Evolutionary conservation across 2,113 vertebrate genomes (phyloP).

Genomic region (Reinhardtius hippoglossoides): DNA sequence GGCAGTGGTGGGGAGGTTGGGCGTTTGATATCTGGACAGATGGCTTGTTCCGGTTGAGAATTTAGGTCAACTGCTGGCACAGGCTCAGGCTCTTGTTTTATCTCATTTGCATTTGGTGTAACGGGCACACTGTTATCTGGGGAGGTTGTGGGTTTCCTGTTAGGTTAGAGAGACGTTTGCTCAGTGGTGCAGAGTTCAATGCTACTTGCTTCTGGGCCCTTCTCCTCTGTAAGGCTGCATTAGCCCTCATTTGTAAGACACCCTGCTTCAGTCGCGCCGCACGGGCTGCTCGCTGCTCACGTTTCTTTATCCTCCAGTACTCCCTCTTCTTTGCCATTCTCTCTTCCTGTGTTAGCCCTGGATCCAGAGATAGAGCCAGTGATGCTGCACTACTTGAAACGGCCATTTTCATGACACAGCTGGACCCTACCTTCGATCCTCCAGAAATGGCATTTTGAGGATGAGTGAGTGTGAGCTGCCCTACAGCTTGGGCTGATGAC

Average conservation of each 20-base stretch:
- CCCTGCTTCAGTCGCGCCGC: conserved; percentile 64
- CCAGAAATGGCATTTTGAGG: conserved; percentile 30
- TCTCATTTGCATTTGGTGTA: conserved; percentile 29
- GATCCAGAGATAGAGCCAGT: neutral
- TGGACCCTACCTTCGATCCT: neutral
- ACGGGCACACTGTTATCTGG: neutral
- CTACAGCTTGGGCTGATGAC: neutral
- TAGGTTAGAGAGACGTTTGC: neutral
- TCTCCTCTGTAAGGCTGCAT: conserved; percentile 43
- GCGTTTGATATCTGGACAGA: conserved; percentile 69
- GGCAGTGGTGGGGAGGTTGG: conserved; percentile 41
- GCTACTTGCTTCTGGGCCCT: conserved; percentile 47
- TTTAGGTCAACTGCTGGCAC: conserved; percentile 59
- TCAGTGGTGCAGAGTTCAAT: neutral
- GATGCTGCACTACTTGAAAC: conserved; percentile 18
- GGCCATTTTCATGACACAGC: conserved; percentile 70
- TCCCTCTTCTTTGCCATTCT: conserved; percentile 77
- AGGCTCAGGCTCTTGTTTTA: conserved; percentile 72
- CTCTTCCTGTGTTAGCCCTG: conserved; percentile 65
- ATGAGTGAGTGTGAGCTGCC: conserved; percentile 58
- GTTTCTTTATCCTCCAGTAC: conserved; percentile 82
- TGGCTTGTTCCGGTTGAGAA: conserved; percentile 48
- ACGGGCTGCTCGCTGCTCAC: conserved; percentile 79
- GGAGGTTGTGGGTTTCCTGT: conserved; percentile 13
- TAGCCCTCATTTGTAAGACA: conserved; percentile 41